These are phyloP conservation scores for Madoqua kirkii DNA, from an alignment of 2,113 vertebrate genomes.

Conservation along the genomic window DNA sequence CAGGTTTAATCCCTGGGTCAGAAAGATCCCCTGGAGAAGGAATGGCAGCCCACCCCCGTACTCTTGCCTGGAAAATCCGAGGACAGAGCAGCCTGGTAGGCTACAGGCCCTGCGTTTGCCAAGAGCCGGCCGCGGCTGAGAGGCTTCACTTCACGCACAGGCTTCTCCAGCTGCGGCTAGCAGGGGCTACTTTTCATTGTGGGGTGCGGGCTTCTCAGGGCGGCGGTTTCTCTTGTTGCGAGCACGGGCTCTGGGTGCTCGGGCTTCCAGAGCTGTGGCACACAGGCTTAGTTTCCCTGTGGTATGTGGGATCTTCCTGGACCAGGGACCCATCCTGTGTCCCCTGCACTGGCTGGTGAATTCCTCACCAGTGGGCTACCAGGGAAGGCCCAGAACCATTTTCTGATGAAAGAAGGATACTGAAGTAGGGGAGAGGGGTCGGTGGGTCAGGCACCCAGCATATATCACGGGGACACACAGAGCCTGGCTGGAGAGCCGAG, in stretches of 20 bases:
- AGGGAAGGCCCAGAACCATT: neutral
- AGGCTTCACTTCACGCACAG: neutral
- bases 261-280: neutral
- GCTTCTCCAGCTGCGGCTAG: neutral
- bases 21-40: neutral
- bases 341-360: neutral
- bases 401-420: neutral
- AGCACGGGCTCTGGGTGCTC: neutral
- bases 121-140: neutral
- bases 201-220: neutral
- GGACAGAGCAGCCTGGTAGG: neutral
- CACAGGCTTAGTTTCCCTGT: neutral
- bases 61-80: neutral
- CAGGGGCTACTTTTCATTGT: neutral
- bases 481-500: neutral
- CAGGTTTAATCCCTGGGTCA: neutral
- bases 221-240: rapidly evolving
- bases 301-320: neutral
- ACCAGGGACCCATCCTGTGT: neutral
- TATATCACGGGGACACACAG: neutral
- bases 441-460: neutral
- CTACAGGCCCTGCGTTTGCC: neutral
- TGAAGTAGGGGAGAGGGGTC: neutral
- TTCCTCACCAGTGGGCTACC: neutral
- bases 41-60: neutral